These are phyloP conservation scores for Eurois occulta DNA, from an alignment of 2,888 invertebrate genomes.

Conservation along the genomic window DNA sequence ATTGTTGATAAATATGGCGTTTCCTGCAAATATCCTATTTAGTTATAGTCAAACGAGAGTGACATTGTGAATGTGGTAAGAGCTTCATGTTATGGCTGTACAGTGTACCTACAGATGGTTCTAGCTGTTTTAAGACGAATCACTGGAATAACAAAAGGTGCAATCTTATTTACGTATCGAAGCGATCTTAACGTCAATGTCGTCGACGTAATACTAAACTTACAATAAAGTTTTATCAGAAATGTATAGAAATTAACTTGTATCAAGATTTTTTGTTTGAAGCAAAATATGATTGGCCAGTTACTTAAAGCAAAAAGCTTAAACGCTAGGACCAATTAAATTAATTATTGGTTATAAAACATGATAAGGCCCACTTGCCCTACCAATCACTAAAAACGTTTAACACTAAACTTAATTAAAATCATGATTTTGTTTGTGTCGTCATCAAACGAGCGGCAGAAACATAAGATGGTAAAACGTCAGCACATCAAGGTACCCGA, in stretches of 20 bases:
- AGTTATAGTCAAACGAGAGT: slow-evolving; percentile 1
- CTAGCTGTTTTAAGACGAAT: background rate
- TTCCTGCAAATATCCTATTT: background rate
- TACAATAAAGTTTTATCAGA: background rate
- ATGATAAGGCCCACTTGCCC: background rate
- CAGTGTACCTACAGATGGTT: slow-evolving; percentile 12
- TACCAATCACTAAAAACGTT: background rate
- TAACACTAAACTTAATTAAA: background rate
- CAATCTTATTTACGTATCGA: background rate
- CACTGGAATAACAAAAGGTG: background rate
- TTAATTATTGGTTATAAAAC: background rate
- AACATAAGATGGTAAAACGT: too few species aligned
- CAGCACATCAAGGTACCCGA: too few species aligned
- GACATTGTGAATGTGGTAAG: background rate
- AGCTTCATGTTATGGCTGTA: background rate
- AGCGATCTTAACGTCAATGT: background rate
- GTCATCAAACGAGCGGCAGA: too few species aligned
- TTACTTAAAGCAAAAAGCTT: background rate
- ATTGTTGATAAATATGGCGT: slow-evolving; percentile 12
- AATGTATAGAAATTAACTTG: slow-evolving; percentile 16
- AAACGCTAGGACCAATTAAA: background rate
- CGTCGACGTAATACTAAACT: background rate
- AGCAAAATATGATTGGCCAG: background rate
- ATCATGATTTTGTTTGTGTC: background rate
- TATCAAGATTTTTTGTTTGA: slow-evolving; percentile 8